These are phyloP conservation scores for Trissonchulus latispiculum DNA, from an alignment of 2,888 invertebrate genomes.

Conservation along the genomic window DNA sequence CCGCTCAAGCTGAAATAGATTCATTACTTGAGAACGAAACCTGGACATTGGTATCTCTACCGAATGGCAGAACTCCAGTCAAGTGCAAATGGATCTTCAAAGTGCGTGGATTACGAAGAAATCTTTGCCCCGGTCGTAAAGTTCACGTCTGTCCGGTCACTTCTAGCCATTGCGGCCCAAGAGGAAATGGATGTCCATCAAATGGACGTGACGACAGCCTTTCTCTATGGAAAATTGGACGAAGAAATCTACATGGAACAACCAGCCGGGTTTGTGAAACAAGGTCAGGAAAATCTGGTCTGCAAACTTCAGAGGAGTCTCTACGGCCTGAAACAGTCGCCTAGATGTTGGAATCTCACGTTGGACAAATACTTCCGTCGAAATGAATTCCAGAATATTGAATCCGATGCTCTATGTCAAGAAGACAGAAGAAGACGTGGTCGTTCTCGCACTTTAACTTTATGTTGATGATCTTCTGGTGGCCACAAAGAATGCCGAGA, in stretches of 20 bases:
- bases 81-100: conserved; percentile 32
- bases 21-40: conserved; percentile 28
- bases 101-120: conserved; percentile 31
- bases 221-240: conserved; percentile 26
- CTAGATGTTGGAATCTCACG: conserved; percentile 28
- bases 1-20: conserved; percentile 23
- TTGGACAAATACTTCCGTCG: conserved; percentile 24
- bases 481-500: too few species aligned
- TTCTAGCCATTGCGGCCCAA: conserved; percentile 24
- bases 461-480: too few species aligned
- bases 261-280: conserved; percentile 27
- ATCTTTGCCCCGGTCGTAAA: too few species aligned
- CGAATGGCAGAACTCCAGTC: conserved; percentile 25
- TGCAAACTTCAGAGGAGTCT: conserved; percentile 27
- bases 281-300: conserved; percentile 18
- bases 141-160: conserved; percentile 23
- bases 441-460: too few species aligned
- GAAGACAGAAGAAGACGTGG: too few species aligned
- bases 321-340: conserved; percentile 33
- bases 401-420: too few species aligned
- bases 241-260: conserved; percentile 29
- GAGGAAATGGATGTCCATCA: conserved; percentile 21
- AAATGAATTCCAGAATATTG: too few species aligned
- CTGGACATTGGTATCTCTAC: conserved; percentile 27
- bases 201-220: conserved; percentile 29